Conservation (phyloP, 2,888 invertebrate species). For the Phlogophora meticulosa region DNA sequence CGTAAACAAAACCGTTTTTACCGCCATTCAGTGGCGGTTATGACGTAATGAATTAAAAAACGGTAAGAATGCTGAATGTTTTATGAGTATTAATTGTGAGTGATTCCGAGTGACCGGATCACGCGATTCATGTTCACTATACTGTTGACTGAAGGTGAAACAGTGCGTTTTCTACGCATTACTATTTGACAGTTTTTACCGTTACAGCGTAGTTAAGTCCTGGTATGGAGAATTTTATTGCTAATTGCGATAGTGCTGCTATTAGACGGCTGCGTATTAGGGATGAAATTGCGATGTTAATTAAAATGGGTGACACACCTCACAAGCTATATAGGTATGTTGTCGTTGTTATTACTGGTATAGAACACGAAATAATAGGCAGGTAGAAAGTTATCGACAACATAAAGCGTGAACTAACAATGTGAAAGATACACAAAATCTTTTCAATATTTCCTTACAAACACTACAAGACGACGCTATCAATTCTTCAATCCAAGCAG, state of each 20-base stretch:
- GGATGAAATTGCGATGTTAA: constrained; percentile 11
- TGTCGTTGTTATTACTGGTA: not conserved
- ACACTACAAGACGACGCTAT: constrained; percentile 25
- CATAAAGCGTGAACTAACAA: constrained; percentile 10
- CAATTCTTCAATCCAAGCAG: constrained; percentile 37
- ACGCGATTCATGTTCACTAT: constrained; percentile 66
- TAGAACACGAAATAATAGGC: not conserved
- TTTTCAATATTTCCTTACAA: constrained; percentile 27
- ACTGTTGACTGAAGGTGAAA: constrained; percentile 49
- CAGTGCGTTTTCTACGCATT: constrained; percentile 45
- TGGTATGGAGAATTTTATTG: constrained; percentile 37
- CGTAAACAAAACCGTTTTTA: constrained; percentile 84
- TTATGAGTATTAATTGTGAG: constrained; percentile 84
- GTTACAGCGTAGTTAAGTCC: constrained; percentile 29
- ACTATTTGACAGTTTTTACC: constrained; percentile 22
- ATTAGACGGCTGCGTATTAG: not conserved
- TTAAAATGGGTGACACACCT: not conserved
- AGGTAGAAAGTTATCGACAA: not conserved
- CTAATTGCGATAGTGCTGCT: constrained; percentile 14
- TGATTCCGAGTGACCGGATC: constrained; percentile 66
- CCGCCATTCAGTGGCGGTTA: constrained; percentile 82
- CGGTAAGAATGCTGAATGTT: constrained; percentile 77
- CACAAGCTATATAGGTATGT: not conserved
- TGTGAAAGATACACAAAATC: constrained; percentile 15
- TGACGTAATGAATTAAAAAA: constrained; percentile 85